phyloP scores from a whole-genome alignment of 2,888 invertebrate genomes.

The Eristalis intricaria region DNA sequence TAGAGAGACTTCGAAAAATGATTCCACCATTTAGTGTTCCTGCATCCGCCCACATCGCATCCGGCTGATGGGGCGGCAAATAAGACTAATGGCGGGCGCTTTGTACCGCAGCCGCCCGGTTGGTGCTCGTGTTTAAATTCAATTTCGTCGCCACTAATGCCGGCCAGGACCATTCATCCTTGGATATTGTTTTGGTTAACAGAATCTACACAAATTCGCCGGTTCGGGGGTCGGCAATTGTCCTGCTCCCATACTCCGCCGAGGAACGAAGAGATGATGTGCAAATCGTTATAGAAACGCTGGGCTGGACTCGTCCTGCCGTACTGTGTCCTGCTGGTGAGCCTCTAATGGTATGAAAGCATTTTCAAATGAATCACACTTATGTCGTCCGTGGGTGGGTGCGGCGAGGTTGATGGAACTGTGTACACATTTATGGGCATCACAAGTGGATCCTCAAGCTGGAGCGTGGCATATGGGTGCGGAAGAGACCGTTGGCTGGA shows the following conservation, averaged over 20 bases:
- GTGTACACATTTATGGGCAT: constrained; percentile 21
- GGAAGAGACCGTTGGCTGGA: not conserved
- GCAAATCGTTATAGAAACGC: constrained; percentile 38
- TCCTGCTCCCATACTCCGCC: constrained; percentile 33
- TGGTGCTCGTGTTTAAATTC: not conserved
- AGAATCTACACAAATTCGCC: constrained; percentile 6
- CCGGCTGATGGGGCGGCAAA: not conserved
- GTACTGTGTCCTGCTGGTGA: not conserved
- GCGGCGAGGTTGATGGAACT: constrained; percentile 14
- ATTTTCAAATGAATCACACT: constrained; percentile 62
- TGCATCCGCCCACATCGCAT: not conserved
- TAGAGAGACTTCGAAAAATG: not conserved
- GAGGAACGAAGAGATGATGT: constrained; percentile 42
- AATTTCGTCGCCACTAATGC: constrained; percentile 17
- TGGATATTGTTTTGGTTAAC: constrained; percentile 8
- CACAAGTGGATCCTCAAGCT: not conserved
- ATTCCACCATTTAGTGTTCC: not conserved
- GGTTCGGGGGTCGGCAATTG: constrained; percentile 28
- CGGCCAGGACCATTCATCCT: not conserved
- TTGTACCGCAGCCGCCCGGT: not conserved
- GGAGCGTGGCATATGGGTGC: not conserved
- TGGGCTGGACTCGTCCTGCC: constrained; percentile 1
- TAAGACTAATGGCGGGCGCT: not conserved
- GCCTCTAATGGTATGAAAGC: constrained; percentile 42
- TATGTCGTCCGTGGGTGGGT: constrained; percentile 3